Evolutionary conservation across 2,888 invertebrate species (phyloP).

Genomic region (Stenchaetothrips biformis): DNA sequence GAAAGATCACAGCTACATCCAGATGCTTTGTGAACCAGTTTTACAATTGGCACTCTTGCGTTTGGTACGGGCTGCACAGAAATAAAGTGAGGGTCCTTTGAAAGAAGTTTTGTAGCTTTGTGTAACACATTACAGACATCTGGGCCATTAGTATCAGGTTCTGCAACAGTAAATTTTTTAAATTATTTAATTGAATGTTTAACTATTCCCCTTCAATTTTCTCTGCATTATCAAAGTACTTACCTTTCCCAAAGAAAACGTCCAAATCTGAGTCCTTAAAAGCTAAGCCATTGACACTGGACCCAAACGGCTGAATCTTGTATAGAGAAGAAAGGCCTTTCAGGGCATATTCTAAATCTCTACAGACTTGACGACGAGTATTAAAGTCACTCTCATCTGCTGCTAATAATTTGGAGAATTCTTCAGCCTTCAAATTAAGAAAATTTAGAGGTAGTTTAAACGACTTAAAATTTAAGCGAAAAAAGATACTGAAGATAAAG

Average conservation of each 20-base stretch:
- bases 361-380: neutral
- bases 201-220: neutral
- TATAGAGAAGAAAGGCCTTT: neutral
- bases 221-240: constrained; percentile 36
- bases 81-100: neutral
- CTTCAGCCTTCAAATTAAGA: neutral
- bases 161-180: constrained; percentile 26
- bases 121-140: constrained; percentile 1
- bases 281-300: constrained; percentile 65
- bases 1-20: constrained; percentile 65
- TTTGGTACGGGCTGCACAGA: constrained; percentile 44
- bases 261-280: constrained; percentile 69
- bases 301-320: constrained; percentile 61
- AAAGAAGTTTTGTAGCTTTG: neutral
- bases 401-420: neutral
- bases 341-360: neutral
- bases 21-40: constrained; percentile 60
- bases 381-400: neutral
- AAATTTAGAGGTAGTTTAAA: too few species aligned
- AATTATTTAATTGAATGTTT: neutral
- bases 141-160: constrained; percentile 10
- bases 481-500: neutral
- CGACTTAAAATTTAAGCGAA: neutral
- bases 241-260: constrained; percentile 56
- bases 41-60: constrained; percentile 74